Base-by-base conservation (phyloP, 2,888 invertebrate species). In the Plemyria rubiginata region DNA sequence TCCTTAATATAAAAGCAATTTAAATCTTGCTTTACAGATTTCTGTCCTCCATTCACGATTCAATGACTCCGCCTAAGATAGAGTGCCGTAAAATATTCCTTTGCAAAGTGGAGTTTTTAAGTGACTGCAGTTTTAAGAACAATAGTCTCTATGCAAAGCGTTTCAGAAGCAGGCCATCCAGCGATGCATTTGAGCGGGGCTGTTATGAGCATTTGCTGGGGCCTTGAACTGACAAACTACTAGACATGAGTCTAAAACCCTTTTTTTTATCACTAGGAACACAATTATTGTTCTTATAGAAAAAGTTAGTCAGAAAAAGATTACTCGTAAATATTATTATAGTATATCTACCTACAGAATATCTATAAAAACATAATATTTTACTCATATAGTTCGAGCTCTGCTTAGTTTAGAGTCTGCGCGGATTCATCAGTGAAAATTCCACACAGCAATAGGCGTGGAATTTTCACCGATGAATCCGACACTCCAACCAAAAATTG, bases 61-160 rank as follows among this genome's bases (percentile, higher is more conserved):
- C 75, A 74, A 67, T 70, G 71, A 70, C 72, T 73, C 70, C 12
- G 45, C 41, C 68, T 65, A 65, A 72, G 53, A 65, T 68, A 74
- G 70, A 77, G 76, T 77, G 77, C 77, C 74, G 73, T 77, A 80
- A 85, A 86, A 84, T 29, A 81, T 86, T 79, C 83, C 87, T 89
- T 89, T 90, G 87, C 87, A 77, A 84, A 87, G 86, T 87, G 83
- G 86, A 78, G 80, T 82, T 88, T 50, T 82, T 84, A 84, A 88
- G 87, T 84, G 82, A 82, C 83, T 79, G 77, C 82, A 78, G 79
- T 82, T 85, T 81, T 85, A 84, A 85, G 86, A 83, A 85, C 85
- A 81, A 87, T 88, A 87, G 85, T 87, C 83, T 85, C 16, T 43
- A 74, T 81, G 82, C 79, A 76, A 81, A 72, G 71, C 80, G 75